Conservation (phyloP, 2,888 invertebrate genomes). For the Eilema griseolum region DNA sequence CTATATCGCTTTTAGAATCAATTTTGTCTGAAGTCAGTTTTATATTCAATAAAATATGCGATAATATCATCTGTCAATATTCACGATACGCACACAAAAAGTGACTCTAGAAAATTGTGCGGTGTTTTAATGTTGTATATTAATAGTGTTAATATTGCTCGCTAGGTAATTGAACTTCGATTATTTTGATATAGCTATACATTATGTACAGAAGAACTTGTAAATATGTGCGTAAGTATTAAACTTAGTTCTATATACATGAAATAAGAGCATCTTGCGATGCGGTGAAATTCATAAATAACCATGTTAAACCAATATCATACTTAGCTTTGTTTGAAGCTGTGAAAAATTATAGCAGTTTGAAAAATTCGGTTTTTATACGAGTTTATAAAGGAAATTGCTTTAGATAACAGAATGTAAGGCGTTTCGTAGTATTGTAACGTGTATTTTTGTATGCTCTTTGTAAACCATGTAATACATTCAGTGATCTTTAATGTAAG, state of each 20-base stretch:
- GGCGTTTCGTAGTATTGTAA: constrained; percentile 40
- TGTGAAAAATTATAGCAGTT: not conserved
- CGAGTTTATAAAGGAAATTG: constrained; percentile 14
- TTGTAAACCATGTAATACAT: constrained; percentile 58
- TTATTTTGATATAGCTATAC: constrained; percentile 30
- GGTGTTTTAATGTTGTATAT: constrained; percentile 24
- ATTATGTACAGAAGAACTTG: constrained; percentile 28
- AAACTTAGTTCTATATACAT: constrained; percentile 10
- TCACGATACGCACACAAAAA: constrained; percentile 46
- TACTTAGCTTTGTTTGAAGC: constrained; percentile 17
- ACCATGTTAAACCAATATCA: not conserved
- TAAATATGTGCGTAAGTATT: constrained; percentile 29
- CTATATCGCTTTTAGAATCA: not conserved
- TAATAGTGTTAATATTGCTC: constrained; percentile 32
- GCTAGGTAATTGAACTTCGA: constrained; percentile 40
- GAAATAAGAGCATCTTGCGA: constrained; percentile 22
- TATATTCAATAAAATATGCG: constrained; percentile 27
- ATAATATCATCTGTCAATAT: constrained; percentile 38
- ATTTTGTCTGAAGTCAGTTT: not conserved
- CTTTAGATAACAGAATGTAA: constrained; percentile 19
- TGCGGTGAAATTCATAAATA: not conserved
- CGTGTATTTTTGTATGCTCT: constrained; percentile 76
- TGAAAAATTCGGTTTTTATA: not conserved
- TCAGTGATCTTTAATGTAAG: constrained; percentile 25
- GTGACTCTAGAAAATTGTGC: constrained; percentile 27